A percentile compares a stretch with the other conserved stretches of the same genome.
These are phyloP conservation scores for Tanypteryx hageni DNA, from an alignment of 2,888 invertebrate genomes.

Conservation along the genomic window DNA sequence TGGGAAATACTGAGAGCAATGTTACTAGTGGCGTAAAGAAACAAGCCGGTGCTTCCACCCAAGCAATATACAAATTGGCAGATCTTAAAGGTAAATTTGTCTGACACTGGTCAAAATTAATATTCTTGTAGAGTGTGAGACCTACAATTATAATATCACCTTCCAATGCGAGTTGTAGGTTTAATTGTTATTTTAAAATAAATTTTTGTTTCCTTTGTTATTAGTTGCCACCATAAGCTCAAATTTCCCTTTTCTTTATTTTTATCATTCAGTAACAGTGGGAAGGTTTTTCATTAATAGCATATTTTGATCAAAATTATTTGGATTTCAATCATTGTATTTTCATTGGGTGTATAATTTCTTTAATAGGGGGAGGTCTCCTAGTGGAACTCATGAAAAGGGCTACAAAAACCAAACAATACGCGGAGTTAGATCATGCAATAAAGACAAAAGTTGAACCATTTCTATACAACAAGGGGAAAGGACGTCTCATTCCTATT, in stretches of 20 bases:
- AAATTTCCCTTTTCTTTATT: too few species aligned
- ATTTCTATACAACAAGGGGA: slow-evolving; percentile 95
- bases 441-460: slow-evolving; percentile 94
- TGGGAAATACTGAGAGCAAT: slow-evolving; percentile 78
- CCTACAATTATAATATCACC: too few species aligned
- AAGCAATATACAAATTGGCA: slow-evolving; percentile 91
- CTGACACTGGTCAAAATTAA: background rate
- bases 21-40: slow-evolving; percentile 97
- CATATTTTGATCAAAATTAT: too few species aligned
- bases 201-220: too few species aligned
- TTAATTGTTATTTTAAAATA: too few species aligned
- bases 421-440: slow-evolving; percentile 93
- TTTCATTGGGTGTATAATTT: background rate
- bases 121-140: too few species aligned
- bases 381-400: slow-evolving; percentile 95
- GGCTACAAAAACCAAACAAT: slow-evolving; percentile 92
- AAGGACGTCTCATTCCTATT: slow-evolving; percentile 93
- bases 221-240: too few species aligned
- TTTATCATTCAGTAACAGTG: too few species aligned
- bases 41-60: slow-evolving; percentile 91
- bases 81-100: slow-evolving; percentile 87
- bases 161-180: too few species aligned
- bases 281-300: too few species aligned
- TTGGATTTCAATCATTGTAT: too few species aligned
- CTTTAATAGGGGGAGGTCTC: slow-evolving; percentile 87